Evolutionary conservation across 2,888 invertebrate species (phyloP), one percentile per base, ranked within the genome.

Genomic region (Leucoma salicis): DNA sequence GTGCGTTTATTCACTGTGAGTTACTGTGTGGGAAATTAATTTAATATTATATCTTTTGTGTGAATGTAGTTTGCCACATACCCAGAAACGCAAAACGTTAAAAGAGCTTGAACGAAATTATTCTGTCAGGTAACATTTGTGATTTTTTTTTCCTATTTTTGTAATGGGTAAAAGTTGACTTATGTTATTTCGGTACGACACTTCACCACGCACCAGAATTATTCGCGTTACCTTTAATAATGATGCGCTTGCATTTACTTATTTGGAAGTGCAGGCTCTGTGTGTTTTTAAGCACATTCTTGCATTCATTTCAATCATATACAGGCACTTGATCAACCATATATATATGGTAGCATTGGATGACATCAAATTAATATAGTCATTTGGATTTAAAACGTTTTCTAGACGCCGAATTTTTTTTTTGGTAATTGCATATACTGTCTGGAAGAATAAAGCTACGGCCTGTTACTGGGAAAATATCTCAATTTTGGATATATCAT

Each of bases 211-310:
- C 31, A 38, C 40, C 35, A 25, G 39, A 37, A 43, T 44, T 39
- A 41, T 42, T 29, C 1, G 39, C 36, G 43, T 34, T 25, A 38
- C 39, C n/a, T 29, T 48, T 41, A 41, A 48, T 47, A 18, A 54
- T 46, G 39, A 53, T 49, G 21, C 55, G 31, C 32, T 56, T 56
- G 12, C 29, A 31, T 40, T 49, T 53, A 31, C 47, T 55, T 44
- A 56, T 51, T 43, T 55, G 46, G 32, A 58, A 55, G 36, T 55
- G 53, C 34, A 49, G 43, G 15, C 18, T 49, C 31, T 50, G 45
- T n/a, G 55, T 50, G 38, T 27, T 40, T 49, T 57, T 57, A 15
- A 57, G 25, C 10, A 54, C 39, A 21, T 52, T 41, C 49, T 40
- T 44, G 37, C 37, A 36, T 18, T 28, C 35, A 29, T 53, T 54